Conservation (phyloP, 2,113 vertebrate species). For the Burhinus oedicnemus region DNA sequence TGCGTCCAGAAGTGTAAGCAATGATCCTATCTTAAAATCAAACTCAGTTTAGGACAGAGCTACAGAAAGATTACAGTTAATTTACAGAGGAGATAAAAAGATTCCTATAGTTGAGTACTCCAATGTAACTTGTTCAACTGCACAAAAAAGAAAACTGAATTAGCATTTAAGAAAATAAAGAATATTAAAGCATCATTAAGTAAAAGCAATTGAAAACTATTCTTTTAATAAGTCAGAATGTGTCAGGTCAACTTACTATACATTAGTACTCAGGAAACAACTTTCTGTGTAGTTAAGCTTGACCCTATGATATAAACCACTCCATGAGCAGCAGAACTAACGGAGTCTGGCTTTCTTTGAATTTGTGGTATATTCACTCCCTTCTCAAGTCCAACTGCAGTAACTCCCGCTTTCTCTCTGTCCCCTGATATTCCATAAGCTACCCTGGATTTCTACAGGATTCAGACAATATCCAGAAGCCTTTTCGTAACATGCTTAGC, state of each 20-base stretch:
- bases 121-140: neutral
- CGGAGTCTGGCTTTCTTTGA: neutral
- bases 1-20: rapidly evolving
- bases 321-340: neutral
- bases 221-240: neutral
- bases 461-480: neutral
- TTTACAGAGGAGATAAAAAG: neutral
- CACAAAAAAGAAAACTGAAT: neutral
- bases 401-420: neutral
- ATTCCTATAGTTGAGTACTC: neutral
- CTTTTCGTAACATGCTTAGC: neutral
- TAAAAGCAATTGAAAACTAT: neutral
- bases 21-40: neutral
- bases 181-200: neutral
- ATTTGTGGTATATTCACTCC: neutral
- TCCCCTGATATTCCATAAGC: neutral
- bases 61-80: neutral
- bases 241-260: neutral
- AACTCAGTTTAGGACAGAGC: neutral
- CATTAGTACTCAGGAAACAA: neutral
- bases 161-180: neutral
- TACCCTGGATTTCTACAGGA: neutral
- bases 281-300: neutral
- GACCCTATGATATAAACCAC: neutral
- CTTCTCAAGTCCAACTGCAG: neutral